Percentiles rank a stretch among this genome's conserved stretches.
Evolutionary conservation across 2,113 vertebrate genomes (phyloP).

Genomic region (Larimichthys polyactis): DNA sequence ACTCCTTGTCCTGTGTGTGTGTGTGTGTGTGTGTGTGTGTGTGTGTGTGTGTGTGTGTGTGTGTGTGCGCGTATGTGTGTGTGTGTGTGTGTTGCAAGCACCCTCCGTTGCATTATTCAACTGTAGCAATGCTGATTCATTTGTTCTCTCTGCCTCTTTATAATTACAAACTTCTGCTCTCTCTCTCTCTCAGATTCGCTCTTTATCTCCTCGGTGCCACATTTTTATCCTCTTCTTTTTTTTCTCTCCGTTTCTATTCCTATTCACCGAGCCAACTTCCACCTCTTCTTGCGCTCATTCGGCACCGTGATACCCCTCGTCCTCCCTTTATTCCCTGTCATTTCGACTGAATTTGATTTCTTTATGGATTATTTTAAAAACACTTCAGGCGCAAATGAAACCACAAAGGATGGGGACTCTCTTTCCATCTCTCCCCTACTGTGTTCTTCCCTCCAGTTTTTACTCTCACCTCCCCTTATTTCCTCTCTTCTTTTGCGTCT

Average conservation of each 20-base stretch:
- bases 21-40: constrained; percentile 42
- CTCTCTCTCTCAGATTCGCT: constrained; percentile 23
- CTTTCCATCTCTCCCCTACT: neutral
- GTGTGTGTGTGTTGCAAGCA: too few species aligned
- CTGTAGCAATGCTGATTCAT: constrained; percentile 61
- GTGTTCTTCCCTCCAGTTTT: constrained; percentile 14
- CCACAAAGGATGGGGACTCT: constrained; percentile 7
- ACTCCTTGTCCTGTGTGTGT: constrained; percentile 19
- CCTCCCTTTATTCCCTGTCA: constrained; percentile 29
- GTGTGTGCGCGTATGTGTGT: too few species aligned
- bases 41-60: constrained; percentile 3
- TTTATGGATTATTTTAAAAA: constrained; percentile 30
- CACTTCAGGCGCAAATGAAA: constrained; percentile 39
- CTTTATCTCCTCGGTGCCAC: constrained; percentile 55
- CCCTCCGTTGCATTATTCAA: constrained; percentile 66
- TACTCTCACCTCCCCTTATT: constrained; percentile 12
- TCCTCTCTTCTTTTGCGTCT: neutral
- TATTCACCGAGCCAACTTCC: constrained; percentile 18
- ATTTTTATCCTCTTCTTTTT: constrained; percentile 30
- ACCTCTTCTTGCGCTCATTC: neutral
- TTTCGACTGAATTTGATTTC: constrained; percentile 47
- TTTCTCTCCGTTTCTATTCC: neutral
- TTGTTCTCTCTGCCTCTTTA: constrained; percentile 57
- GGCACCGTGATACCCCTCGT: constrained; percentile 1
- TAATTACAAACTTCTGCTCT: constrained; percentile 67